Evolutionary conservation across 2,113 vertebrate genomes (phyloP).

Genomic region (Theristicus caerulescens): DNA sequence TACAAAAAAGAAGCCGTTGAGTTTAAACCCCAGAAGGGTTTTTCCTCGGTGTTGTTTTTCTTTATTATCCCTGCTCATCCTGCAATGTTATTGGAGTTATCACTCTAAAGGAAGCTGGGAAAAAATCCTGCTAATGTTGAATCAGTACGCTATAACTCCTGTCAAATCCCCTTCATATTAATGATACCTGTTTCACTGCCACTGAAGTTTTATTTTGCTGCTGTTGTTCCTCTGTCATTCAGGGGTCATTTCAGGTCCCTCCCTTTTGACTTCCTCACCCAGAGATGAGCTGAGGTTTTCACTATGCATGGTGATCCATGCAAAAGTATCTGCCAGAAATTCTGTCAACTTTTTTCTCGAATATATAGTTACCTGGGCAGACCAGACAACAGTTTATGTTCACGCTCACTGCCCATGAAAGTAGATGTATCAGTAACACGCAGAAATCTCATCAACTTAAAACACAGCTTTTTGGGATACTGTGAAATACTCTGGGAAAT

Average conservation of each 20-base stretch:
- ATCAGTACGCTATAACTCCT: background rate
- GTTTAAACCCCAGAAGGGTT: background rate
- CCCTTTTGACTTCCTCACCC: background rate
- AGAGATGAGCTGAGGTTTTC: background rate
- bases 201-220: background rate
- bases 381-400: accelerated
- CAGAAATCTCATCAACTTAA: background rate
- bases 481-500: background rate
- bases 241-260: background rate
- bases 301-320: background rate
- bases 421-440: background rate
- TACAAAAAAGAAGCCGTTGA: background rate
- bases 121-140: background rate
- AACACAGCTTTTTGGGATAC: background rate
- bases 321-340: background rate
- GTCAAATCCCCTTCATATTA: background rate
- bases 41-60: background rate
- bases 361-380: background rate
- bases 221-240: background rate
- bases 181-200: background rate
- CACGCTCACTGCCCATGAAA: background rate
- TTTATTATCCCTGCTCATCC: background rate
- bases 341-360: background rate
- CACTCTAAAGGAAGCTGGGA: background rate
- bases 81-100: background rate